phyloP scores from a whole-genome alignment of 2,888 invertebrate genomes.

The Sinopyrophorus schimmeli region DNA sequence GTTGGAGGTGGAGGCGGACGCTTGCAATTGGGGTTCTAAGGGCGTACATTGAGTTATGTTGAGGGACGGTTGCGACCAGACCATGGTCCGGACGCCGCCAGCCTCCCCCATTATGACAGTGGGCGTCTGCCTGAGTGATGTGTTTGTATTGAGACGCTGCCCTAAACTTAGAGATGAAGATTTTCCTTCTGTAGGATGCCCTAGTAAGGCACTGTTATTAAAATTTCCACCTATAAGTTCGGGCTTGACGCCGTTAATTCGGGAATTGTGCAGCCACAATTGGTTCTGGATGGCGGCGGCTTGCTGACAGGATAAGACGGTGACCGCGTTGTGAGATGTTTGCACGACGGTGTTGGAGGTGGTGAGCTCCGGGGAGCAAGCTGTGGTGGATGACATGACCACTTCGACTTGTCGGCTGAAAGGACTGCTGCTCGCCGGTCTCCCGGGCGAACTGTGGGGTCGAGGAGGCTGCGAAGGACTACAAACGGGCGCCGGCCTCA shows the following conservation, averaged over 20 bases:
- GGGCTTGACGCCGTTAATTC: slow-evolving; percentile 79
- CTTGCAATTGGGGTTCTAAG: slow-evolving; percentile 45
- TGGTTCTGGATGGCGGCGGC: slow-evolving; percentile 48
- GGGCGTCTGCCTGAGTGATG: slow-evolving; percentile 68
- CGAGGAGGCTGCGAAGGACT: slow-evolving; percentile 52
- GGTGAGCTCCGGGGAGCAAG: slow-evolving; percentile 36
- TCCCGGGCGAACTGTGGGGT: slow-evolving; percentile 54
- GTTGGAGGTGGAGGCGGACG: slow-evolving; percentile 51
- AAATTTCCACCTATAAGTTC: slow-evolving; percentile 72
- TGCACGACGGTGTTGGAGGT: slow-evolving; percentile 33
- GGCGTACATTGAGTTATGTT: slow-evolving; percentile 52
- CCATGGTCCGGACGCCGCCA: slow-evolving; percentile 78
- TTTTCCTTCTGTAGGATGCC: slow-evolving; percentile 43
- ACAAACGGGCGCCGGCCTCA: slow-evolving; percentile 47
- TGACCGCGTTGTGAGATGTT: slow-evolving; percentile 28
- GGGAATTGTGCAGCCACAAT: slow-evolving; percentile 56
- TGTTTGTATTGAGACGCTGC: slow-evolving; percentile 40
- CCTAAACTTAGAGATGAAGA: slow-evolving; percentile 38
- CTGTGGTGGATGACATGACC: slow-evolving; percentile 40
- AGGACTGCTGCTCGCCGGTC: slow-evolving; percentile 51
- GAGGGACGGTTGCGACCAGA: slow-evolving; percentile 66
- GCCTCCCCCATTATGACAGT: slow-evolving; percentile 93
- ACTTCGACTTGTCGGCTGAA: slow-evolving; percentile 50
- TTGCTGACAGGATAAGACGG: slow-evolving; percentile 38
- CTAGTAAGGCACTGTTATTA: slow-evolving; percentile 41